Conservation (phyloP, 2,113 vertebrate species). For the Salminus brasiliensis region DNA sequence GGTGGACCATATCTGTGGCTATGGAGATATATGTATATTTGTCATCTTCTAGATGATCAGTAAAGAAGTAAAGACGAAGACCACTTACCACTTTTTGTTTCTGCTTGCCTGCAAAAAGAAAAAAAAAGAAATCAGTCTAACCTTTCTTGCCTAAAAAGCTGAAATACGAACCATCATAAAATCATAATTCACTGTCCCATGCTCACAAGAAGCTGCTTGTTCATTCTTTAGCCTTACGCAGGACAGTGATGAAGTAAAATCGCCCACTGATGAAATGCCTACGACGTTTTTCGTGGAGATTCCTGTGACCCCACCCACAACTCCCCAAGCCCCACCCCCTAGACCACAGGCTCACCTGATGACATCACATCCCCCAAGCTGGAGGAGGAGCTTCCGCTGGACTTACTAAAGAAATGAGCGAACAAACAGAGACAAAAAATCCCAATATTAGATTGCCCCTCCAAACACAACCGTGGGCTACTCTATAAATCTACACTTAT, state of each 20-base stretch:
- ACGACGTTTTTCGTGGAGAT: conserved; percentile 46
- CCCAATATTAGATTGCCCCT: conserved; percentile 31
- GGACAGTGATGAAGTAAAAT: conserved; percentile 56
- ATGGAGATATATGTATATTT: too few relatives aligned
- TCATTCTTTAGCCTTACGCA: conserved; percentile 53
- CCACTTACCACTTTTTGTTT: conserved; percentile 99
- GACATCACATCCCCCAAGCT: conserved; percentile 98
- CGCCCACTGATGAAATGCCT: conserved; percentile 45
- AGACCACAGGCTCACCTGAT: conserved; percentile 82
- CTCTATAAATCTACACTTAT: not conserved
- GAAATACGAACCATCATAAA: conserved; percentile 20
- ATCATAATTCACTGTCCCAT: conserved; percentile 46
- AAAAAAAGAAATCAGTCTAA: conserved; percentile 67
- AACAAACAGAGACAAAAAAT: conserved; percentile 69
- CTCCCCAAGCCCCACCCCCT: conserved; percentile 47
- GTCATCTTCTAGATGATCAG: too few relatives aligned
- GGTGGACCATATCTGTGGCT: too few relatives aligned
- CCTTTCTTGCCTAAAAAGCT: conserved; percentile 15
- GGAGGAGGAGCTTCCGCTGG: conserved; percentile 95
- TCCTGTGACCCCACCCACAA: conserved; percentile 57
- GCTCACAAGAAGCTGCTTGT: conserved; percentile 49
- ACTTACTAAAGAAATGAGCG: conserved; percentile 87
- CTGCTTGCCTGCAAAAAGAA: conserved; percentile 94
- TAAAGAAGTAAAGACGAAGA: not conserved
- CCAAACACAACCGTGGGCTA: conserved; percentile 19